These are phyloP conservation scores for Synergus laeviventris DNA, from an alignment of 2,888 invertebrate genomes.

Conservation along the genomic window DNA sequence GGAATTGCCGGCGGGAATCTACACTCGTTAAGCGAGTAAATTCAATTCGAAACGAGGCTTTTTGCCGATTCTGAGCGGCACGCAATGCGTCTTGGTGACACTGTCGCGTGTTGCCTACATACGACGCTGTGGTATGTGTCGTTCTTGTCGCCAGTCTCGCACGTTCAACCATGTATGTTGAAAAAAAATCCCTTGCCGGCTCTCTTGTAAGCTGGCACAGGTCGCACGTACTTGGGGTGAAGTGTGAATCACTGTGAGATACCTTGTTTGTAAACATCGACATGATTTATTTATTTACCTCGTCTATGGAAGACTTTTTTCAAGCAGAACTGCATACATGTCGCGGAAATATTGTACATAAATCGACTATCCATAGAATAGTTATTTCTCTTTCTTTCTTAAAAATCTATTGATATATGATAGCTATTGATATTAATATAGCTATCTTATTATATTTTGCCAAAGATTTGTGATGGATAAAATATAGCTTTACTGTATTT, in stretches of 20 bases:
- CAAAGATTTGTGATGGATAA: neutral
- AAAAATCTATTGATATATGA: neutral
- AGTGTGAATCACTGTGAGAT: constrained; percentile 32
- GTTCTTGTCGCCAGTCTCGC: constrained; percentile 54
- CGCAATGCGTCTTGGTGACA: constrained; percentile 72
- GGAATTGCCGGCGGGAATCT: constrained; percentile 48
- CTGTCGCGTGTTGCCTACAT: constrained; percentile 53
- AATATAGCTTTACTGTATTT: no score
- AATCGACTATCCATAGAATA: neutral
- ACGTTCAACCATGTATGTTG: constrained; percentile 41
- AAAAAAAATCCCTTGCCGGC: constrained; percentile 14
- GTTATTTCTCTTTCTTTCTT: neutral
- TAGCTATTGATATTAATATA: neutral
- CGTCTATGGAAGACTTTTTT: neutral
- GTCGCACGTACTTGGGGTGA: neutral
- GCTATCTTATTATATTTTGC: neutral
- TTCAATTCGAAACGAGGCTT: constrained; percentile 57
- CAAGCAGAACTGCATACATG: neutral
- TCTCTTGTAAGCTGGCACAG: constrained; percentile 6
- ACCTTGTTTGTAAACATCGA: constrained; percentile 31
- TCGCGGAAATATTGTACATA: constrained; percentile 5
- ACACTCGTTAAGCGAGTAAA: constrained; percentile 55
- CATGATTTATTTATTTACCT: constrained; percentile 27
- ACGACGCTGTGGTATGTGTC: constrained; percentile 55
- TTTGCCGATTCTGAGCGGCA: constrained; percentile 60